Conservation (phyloP, 2,113 vertebrate genomes). For the Bucco capensis region DNA sequence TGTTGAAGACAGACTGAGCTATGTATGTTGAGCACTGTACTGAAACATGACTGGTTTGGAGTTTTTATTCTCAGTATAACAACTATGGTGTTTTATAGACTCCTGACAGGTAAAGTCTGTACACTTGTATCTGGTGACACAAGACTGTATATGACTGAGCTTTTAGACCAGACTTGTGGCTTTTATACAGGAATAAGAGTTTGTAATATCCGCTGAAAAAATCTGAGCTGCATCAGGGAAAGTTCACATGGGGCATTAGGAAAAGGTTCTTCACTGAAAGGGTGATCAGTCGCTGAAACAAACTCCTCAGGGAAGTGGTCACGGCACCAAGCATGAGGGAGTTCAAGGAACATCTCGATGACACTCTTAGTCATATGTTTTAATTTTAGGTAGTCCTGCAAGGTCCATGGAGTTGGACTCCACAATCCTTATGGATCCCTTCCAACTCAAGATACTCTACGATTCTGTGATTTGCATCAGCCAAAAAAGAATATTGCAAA, state of each 20-base stretch:
- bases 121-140: neutral
- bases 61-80: neutral
- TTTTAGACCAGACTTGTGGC: neutral
- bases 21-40: neutral
- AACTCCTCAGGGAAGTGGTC: neutral
- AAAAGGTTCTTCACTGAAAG: neutral
- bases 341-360: neutral
- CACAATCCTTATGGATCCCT: neutral
- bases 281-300: neutral
- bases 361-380: neutral
- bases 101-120: neutral
- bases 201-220: neutral
- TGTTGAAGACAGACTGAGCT: neutral
- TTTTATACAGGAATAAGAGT: neutral
- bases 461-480: neutral
- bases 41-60: neutral
- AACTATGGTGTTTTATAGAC: neutral
- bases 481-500: neutral
- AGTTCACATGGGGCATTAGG: neutral
- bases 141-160: neutral
- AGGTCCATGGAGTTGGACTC: neutral
- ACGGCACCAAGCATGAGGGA: neutral
- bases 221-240: neutral
- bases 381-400: neutral
- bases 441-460: neutral